Conservation (phyloP, 2,797 vertebrate species). For the Orientallactaga sibirica region DNA sequence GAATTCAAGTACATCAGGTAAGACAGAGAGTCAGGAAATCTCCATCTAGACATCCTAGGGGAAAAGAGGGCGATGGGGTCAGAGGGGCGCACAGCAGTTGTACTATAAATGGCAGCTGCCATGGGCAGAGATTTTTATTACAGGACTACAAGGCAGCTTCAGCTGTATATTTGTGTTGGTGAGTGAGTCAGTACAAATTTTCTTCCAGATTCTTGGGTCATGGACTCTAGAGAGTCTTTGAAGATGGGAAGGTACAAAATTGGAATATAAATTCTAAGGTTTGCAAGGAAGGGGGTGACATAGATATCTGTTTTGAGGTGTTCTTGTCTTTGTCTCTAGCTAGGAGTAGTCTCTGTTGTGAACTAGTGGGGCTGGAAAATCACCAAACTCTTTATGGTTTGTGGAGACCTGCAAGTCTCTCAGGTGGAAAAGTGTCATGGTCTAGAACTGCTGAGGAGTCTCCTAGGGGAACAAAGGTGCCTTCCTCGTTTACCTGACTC, state of each 20-base stretch:
- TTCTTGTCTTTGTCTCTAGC: not conserved
- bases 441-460: not conserved
- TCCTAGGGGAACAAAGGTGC: not conserved
- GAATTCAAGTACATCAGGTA: conserved; percentile 52
- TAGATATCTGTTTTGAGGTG: not conserved
- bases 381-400: not conserved
- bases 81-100: not conserved
- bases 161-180: conserved; percentile 4
- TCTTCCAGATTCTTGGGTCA: conserved; percentile 39
- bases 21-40: conserved; percentile 50
- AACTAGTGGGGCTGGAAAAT: not conserved
- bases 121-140: conserved; percentile 69
- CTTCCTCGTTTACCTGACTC: not conserved
- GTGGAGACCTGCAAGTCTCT: conserved; percentile 7
- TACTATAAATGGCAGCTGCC: conserved; percentile 68
- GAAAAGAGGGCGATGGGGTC: not conserved
- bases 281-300: not conserved
- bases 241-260: conserved; percentile 46
- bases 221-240: conserved; percentile 30
- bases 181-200: conserved; percentile 46
- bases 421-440: not conserved
- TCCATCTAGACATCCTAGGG: conserved; percentile 31
- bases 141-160: conserved; percentile 26
- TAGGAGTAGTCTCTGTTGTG: not conserved
- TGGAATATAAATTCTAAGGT: conserved; percentile 1